phyloP scores from a whole-genome alignment of 2,888 invertebrate species.

The Apamea epomidion region DNA sequence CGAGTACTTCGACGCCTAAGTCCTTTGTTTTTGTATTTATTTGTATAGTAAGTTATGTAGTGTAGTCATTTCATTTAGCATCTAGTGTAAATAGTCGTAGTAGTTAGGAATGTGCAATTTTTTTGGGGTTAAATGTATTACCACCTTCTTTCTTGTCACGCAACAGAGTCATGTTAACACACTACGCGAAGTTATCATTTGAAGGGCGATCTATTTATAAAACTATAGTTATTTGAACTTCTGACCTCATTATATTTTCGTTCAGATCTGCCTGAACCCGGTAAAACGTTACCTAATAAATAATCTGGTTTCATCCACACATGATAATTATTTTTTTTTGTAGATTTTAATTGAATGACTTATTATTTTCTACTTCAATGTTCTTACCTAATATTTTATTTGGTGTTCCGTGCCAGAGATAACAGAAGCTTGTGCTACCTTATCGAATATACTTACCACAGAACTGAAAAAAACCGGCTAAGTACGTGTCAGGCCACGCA shows the following conservation, averaged over 20 bases:
- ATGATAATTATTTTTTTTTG: conserved; percentile 8
- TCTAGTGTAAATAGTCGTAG: not conserved
- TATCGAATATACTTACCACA: conserved; percentile 5
- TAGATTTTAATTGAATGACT: not conserved
- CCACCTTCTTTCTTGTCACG: conserved; percentile 8
- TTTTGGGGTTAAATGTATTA: no score
- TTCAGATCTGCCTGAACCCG: conserved; percentile 16
- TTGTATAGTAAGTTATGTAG: no score
- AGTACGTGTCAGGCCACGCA: no score
- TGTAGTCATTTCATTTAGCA: no score
- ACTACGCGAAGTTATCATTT: conserved; percentile 5
- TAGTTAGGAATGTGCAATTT: no score
- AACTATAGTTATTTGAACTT: conserved; percentile 18
- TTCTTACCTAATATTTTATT: conserved; percentile 9
- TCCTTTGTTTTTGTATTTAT: no score
- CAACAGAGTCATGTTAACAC: conserved; percentile 2
- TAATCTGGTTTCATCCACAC: conserved; percentile 1
- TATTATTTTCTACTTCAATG: not conserved
- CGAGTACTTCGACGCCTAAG: no score
- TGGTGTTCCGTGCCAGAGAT: conserved; percentile 8
- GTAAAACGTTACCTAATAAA: not conserved
- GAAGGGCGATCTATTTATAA: conserved; percentile 19
- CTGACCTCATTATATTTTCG: conserved; percentile 27
- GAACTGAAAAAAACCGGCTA: no score
- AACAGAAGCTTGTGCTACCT: not conserved